Conservation (phyloP, 2,113 vertebrate genomes). For the Larimichthys polyactis region DNA sequence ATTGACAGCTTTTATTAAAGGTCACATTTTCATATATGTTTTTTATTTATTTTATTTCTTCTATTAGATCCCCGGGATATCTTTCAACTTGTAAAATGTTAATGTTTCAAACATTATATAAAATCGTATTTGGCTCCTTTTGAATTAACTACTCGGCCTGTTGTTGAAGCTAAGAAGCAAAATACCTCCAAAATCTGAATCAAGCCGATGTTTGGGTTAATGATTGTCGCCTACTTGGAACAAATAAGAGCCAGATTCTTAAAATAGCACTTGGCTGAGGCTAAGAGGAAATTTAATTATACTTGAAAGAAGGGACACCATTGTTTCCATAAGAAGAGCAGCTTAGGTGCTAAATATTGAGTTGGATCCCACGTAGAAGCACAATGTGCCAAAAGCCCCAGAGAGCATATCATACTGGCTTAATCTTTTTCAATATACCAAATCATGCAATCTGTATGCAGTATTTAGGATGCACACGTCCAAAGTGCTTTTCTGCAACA, state of each 20-base stretch:
- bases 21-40: neutral
- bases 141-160: neutral
- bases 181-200: constrained; percentile 43
- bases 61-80: neutral
- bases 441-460: constrained; percentile 18
- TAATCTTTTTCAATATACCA: constrained; percentile 19
- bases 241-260: constrained; percentile 34
- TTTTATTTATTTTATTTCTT: neutral
- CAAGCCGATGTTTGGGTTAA: constrained; percentile 40
- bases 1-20: constrained; percentile 15
- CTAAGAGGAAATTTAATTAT: constrained; percentile 63
- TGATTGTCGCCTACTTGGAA: constrained; percentile 41
- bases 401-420: constrained; percentile 38
- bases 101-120: constrained; percentile 2
- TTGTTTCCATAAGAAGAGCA: constrained; percentile 59
- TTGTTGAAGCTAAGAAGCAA: neutral
- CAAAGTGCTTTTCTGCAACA: neutral
- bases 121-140: constrained; percentile 28
- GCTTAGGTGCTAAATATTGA: constrained; percentile 62
- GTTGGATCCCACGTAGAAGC: constrained; percentile 23
- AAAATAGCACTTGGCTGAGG: constrained; percentile 56
- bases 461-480: neutral
- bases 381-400: constrained; percentile 23
- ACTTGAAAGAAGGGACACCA: constrained; percentile 44
- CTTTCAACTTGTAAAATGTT: neutral